These are phyloP conservation scores for Meandrina meandrites DNA, from an alignment of 92 coral and sea anemone genomes.

Conservation along the genomic window DNA sequence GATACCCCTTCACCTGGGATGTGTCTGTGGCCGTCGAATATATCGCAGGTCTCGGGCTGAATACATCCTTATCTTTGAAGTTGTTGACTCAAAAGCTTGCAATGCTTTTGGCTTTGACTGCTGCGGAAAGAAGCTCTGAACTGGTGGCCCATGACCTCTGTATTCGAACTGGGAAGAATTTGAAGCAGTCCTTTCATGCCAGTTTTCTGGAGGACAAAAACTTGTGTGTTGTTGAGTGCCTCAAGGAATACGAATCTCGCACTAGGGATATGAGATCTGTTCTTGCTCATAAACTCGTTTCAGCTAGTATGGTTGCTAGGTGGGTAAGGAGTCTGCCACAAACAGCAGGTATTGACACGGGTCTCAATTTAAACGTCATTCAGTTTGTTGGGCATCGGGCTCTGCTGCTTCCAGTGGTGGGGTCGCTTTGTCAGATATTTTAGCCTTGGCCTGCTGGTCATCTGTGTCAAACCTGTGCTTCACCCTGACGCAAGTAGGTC, in stretches of 20 bases:
- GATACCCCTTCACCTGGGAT: constrained; percentile 58
- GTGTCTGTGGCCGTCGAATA: constrained; percentile 29
- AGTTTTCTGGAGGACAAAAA: no score
- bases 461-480: constrained; percentile 4
- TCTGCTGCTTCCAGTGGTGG: constrained; percentile 12
- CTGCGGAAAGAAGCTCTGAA: constrained; percentile 37
- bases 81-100: constrained; percentile 41
- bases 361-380: not conserved
- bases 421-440: not conserved
- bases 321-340: constrained; percentile 10
- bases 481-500: not conserved
- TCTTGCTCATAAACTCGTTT: constrained; percentile 47
- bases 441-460: constrained; percentile 12
- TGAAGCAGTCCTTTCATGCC: no score
- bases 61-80: constrained; percentile 25
- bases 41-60: constrained; percentile 30
- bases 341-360: no score
- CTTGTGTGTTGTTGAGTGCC: no score
- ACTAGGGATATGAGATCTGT: no score
- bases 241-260: no score
- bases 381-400: not conserved
- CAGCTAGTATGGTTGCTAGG: constrained; percentile 26
- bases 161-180: no score
- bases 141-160: constrained; percentile 45
- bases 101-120: constrained; percentile 39